Evolutionary conservation across 2,888 invertebrate genomes (phyloP).

Genomic region (Clanis bilineata): DNA sequence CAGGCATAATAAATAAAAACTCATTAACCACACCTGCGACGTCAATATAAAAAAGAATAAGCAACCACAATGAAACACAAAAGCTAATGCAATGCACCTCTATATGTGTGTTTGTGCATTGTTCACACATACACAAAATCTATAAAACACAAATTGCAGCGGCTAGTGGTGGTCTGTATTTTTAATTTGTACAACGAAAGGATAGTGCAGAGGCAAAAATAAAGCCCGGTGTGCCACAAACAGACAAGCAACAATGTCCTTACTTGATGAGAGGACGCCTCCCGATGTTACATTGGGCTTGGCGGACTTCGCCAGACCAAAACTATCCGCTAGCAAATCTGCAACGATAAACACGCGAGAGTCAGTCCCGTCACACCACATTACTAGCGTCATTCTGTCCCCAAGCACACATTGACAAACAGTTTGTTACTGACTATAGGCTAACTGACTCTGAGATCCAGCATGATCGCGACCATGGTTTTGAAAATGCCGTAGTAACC

Average conservation of each 20-base stretch:
- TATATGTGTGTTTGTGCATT: not conserved
- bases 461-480: too few species aligned
- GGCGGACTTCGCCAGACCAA: constrained; percentile 66
- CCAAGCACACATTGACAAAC: too few species aligned
- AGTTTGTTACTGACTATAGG: too few species aligned
- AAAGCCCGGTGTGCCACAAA: constrained; percentile 6
- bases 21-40: not conserved
- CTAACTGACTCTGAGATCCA: too few species aligned
- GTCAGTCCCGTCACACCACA: not conserved
- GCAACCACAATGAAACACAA: not conserved
- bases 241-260: constrained; percentile 34
- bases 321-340: constrained; percentile 75
- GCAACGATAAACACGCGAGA: constrained; percentile 48
- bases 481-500: too few species aligned
- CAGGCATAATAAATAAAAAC: not conserved
- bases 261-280: constrained; percentile 61
- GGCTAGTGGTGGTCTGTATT: constrained; percentile 45
- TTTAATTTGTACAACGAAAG: constrained; percentile 11
- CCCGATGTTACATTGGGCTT: constrained; percentile 58
- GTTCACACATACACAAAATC: not conserved
- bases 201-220: not conserved
- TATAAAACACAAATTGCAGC: constrained; percentile 33
- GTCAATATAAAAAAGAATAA: not conserved
- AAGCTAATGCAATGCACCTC: not conserved
- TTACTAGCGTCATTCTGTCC: too few species aligned